Evolutionary conservation across 1,140 invertebrate genomes (phyloP).

Genomic region (Drosophila insularis): DNA sequence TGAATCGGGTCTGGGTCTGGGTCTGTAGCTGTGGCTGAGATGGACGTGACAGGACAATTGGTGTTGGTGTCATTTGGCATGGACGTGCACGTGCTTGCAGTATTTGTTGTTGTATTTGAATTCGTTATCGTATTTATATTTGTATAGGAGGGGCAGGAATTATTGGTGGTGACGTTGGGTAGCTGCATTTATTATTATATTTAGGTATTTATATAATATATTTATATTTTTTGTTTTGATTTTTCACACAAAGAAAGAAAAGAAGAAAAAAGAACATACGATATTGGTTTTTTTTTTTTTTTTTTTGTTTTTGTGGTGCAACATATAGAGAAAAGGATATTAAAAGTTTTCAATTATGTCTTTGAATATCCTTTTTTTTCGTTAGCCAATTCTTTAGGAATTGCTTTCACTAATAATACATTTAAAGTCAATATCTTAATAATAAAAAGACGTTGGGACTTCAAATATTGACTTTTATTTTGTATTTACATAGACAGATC

Average conservation of each 20-base stretch:
- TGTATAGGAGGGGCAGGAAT: constrained; percentile 44
- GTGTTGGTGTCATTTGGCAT: constrained; percentile 46
- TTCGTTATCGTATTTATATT: constrained; percentile 45
- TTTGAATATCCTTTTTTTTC: constrained; percentile 5
- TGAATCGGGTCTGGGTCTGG: too few relatives aligned
- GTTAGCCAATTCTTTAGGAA: not conserved
- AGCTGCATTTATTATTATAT: constrained; percentile 26
- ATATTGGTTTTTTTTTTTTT: constrained; percentile 51
- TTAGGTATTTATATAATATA: constrained; percentile 24
- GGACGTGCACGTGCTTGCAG: constrained; percentile 67
- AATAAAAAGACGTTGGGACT: not conserved
- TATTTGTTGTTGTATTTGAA: constrained; percentile 39
- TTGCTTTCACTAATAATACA: not conserved
- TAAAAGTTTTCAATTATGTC: not conserved
- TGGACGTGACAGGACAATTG: constrained; percentile 26
- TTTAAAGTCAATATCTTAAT: constrained; percentile 15
- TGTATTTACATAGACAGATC: too few relatives aligned
- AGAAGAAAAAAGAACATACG: constrained; percentile 72
- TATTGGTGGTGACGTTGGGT: constrained; percentile 47
- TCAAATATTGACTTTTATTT: constrained; percentile 6
- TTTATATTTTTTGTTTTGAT: constrained; percentile 15
- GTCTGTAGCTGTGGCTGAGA: constrained; percentile 7
- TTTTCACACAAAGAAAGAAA: constrained; percentile 72
- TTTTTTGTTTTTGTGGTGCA: constrained; percentile 56
- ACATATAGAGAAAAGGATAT: constrained; percentile 11